phyloP scores from a whole-genome alignment of 2,113 vertebrate genomes.

The Meleagris gallopavo region DNA sequence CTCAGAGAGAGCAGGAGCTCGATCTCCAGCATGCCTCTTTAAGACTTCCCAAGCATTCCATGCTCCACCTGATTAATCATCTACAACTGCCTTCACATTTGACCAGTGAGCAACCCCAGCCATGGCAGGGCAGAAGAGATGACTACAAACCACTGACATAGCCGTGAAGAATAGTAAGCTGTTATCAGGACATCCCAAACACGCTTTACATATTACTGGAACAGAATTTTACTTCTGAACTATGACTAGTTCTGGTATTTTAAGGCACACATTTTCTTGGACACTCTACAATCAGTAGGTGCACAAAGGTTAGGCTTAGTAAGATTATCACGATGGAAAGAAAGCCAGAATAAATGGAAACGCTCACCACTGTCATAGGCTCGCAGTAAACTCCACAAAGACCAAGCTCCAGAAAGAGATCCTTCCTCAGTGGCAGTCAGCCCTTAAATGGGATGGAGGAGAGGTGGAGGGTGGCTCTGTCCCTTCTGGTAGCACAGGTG shows the following conservation, averaged over 20 bases:
- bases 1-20: background rate
- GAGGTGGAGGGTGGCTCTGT: too few relatives aligned
- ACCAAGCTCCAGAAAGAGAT: too few relatives aligned
- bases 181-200: background rate
- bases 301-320: too few relatives aligned
- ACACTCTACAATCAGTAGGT: background rate
- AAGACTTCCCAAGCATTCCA: background rate
- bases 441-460: too few relatives aligned
- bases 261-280: background rate
- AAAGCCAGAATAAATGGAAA: too few relatives aligned
- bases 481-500: too few relatives aligned
- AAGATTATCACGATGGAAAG: too few relatives aligned
- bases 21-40: rapidly evolving
- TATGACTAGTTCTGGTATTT: background rate
- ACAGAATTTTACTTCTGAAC: background rate
- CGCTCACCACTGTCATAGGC: too few relatives aligned
- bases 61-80: background rate
- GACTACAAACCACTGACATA: background rate
- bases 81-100: background rate
- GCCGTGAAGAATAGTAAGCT: background rate
- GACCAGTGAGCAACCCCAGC: background rate
- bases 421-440: too few relatives aligned
- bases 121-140: background rate
- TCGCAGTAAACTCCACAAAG: too few relatives aligned
- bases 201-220: background rate